Conservation (phyloP, 2,797 vertebrate species). For the Arnoldichthys spilopterus region DNA sequence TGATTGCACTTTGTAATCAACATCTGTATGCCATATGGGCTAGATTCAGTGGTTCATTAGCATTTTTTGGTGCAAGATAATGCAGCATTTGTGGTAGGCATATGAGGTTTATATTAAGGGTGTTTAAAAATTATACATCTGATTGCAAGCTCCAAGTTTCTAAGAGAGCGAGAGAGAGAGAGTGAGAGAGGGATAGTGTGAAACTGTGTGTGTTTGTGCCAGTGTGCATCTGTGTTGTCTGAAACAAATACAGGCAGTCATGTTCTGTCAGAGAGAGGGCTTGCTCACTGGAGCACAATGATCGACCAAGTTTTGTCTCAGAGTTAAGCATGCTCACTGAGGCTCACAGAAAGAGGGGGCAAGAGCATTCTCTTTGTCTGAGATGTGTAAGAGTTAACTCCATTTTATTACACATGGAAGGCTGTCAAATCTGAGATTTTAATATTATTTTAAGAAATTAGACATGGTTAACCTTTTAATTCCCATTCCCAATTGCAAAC, state of each 20-base stretch:
- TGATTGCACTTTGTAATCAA: conserved; percentile 19
- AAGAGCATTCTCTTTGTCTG: conserved; percentile 27
- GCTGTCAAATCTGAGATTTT: background rate
- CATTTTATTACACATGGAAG: conserved; percentile 12
- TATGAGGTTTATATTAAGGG: background rate
- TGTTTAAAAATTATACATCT: background rate
- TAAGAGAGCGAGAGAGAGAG: background rate
- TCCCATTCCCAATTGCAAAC: background rate
- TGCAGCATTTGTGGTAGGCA: background rate
- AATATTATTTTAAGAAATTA: background rate
- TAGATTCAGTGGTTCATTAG: conserved; percentile 11
- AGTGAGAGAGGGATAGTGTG: background rate
- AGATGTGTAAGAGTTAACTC: conserved; percentile 13
- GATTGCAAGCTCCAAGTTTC: background rate
- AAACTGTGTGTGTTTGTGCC: conserved; percentile 14
- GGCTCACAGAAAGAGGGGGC: conserved; percentile 34
- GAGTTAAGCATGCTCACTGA: conserved; percentile 49
- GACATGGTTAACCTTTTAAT: background rate
- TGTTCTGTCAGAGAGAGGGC: conserved; percentile 67
- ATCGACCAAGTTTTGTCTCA: conserved; percentile 58
- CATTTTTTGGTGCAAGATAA: conserved; percentile 29
- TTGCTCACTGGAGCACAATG: conserved; percentile 67
- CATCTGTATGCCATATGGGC: conserved; percentile 6
- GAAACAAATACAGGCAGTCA: conserved; percentile 73
- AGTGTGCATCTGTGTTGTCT: conserved; percentile 46